Evolutionary conservation across 2,113 vertebrate species (phyloP), one percentile per base, ranked within the genome.

Genomic region (Heptranchias perlo): DNA sequence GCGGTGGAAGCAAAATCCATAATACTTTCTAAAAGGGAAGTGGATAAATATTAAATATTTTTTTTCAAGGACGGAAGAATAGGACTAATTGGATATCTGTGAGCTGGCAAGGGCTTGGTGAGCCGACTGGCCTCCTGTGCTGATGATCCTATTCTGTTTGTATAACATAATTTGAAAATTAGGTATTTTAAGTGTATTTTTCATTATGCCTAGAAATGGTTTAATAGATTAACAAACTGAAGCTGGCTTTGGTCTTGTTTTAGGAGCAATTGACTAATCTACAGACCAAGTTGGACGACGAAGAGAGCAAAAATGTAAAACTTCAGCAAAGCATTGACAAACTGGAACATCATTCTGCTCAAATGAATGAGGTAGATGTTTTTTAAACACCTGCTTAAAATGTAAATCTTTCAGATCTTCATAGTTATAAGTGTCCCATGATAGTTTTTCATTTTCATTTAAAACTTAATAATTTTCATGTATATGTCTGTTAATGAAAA

Each of bases 271-370:
- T 98, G 82, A 98, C 96, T 96, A 67, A 87, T 95, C 97, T 98
- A 96, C 99, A 99, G 97, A 97, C 97, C 18, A 98, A 98, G 97
- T 94, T 99, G 89, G 98, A 98, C 96, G 98, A 99, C 82, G 98
- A 98, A 96, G 98, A 99, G 96, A 97, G 98, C 94, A 98, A 98
- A 96, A 98, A 98, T 97, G 96, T 98, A 86, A 99, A 98, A 96
- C 97, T 99, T 52, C 96, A 98, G 96, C 98, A 99, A 97, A 98
- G 98, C 84, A 97, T 99, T 65, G 97, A 98, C 96, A 99, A 98
- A 96, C 97, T 99, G 65, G 99, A 99, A 39, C 98, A 99, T 97
- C 98, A 98, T 96, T 98, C 98, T 73, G 49, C 97, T 54, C 97
- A 98, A 91, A 96, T 98, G 44, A 97, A 98, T 58, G 98, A 98